Conservation (phyloP, 2,888 invertebrate species). For the Abrostola tripartita region DNA sequence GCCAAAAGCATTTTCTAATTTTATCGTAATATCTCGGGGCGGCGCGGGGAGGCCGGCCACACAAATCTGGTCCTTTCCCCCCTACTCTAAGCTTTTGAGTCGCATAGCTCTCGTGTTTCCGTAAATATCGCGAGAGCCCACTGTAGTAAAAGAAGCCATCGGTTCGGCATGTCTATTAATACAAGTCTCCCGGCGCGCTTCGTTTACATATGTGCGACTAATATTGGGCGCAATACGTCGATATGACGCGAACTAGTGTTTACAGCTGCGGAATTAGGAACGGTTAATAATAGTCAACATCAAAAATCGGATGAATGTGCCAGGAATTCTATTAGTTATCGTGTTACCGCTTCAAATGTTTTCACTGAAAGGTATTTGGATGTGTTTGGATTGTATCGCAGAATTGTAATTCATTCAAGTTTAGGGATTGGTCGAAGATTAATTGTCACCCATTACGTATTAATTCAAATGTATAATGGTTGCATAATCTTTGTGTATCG, state of each 20-base stretch:
- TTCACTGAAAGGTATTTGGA: slow-evolving; percentile 28
- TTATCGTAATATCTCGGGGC: slow-evolving; percentile 69
- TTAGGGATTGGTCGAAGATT: slow-evolving; percentile 16
- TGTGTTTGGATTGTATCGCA: slow-evolving; percentile 21
- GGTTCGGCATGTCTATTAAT: slow-evolving; percentile 68
- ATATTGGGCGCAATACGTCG: slow-evolving; percentile 56
- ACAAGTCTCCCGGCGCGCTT: slow-evolving; percentile 68
- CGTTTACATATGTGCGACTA: slow-evolving; percentile 51
- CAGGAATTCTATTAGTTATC: slow-evolving; percentile 44
- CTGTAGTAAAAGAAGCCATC: slow-evolving; percentile 65
- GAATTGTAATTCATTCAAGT: slow-evolving; percentile 42
- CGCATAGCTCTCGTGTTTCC: slow-evolving; percentile 63
- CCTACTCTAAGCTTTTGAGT: slow-evolving; percentile 59
- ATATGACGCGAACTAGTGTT: slow-evolving; percentile 56
- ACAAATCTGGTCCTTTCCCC: slow-evolving; percentile 54
- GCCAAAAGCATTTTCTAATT: slow-evolving; percentile 81
- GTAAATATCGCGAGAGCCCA: slow-evolving; percentile 65
- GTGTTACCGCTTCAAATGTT: slow-evolving; percentile 32
- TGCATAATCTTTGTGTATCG: slow-evolving; percentile 31
- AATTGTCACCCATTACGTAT: slow-evolving; percentile 25
- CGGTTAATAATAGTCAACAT: slow-evolving; percentile 42
- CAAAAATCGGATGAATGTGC: slow-evolving; percentile 40
- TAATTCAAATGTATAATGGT: slow-evolving; percentile 18
- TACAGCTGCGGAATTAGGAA: slow-evolving; percentile 48
- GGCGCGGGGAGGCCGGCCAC: slow-evolving; percentile 55